Evolutionary conservation across 1,140 invertebrate genomes (phyloP), one percentile per base, ranked within the genome.

Genomic region (Hyposmocoma kahamanoa): DNA sequence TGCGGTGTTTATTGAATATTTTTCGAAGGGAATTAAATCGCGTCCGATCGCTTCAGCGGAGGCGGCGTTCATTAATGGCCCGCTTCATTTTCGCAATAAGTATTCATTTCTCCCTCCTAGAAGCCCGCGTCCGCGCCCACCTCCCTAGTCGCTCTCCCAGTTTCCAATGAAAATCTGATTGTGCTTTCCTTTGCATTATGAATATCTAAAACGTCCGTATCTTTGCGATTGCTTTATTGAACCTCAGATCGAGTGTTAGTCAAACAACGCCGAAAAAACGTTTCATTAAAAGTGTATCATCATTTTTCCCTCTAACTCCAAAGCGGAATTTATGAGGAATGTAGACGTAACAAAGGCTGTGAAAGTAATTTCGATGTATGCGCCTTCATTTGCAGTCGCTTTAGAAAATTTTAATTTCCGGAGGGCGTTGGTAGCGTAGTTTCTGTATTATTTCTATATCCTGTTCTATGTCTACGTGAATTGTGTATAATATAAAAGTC

Each of bases 51-150:
- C 64, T 72, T 72, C 53, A 60, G 56, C 44, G 68, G 55, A 71
- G 62, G 50, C 62, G 56, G 55, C 63, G 65, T 74, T 82, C 74
- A 82, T 82, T 82, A 82, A 78, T 73, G 62, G 67, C 52, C 56
- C 56, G 71, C 69, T 74, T 80, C 76, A 72, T 80, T 72, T 80
- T 79, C 67, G 72, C 75, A 82, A 82, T 82, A 82, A 82, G 78
- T 78, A 82, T 79, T 82, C 75, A 79, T 79, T 79, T 76, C 70
- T 68, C 53, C 64, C 47, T n/a, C n/a, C n/a, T n/a, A n/a, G n/a
- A n/a, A n/a, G n/a, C n/a, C n/a, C n/a, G n/a, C 22, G 20, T 49
- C 46, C 59, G n/a, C n/a, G n/a, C 56, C 51, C 58, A 55, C 49
- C 50, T 52, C 51, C 57, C 56, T 62, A 26, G 34, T 24, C 45